phyloP scores from a whole-genome alignment of 2,797 vertebrate species.

The Selene dorsalis region DNA sequence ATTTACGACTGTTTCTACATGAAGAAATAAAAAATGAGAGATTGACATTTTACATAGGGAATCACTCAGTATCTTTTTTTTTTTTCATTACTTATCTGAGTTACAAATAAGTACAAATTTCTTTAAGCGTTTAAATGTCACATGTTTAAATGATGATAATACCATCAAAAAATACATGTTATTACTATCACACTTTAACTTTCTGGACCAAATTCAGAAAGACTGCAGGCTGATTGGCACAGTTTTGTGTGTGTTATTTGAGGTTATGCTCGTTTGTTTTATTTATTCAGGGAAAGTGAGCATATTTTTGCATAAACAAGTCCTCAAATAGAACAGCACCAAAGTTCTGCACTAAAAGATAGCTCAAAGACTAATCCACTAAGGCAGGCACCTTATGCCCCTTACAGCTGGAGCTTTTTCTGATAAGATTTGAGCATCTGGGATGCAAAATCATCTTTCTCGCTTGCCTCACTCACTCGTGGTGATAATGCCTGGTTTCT shows the following conservation, averaged over 20 bases:
- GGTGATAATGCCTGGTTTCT: conserved; percentile 3
- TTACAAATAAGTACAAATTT: background rate
- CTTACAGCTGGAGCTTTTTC: conserved; percentile 28
- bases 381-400: background rate
- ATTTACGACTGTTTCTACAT: conserved; percentile 10
- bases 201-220: background rate
- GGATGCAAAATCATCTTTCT: conserved; percentile 17
- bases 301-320: conserved; percentile 21
- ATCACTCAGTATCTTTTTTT: background rate
- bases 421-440: conserved; percentile 22
- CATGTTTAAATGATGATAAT: background rate
- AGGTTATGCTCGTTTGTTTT: background rate
- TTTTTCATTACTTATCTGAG: background rate
- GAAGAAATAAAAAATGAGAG: background rate
- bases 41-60: background rate
- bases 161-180: background rate
- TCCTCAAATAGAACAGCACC: background rate
- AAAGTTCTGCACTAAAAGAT: conserved; percentile 3
- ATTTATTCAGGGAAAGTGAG: conserved; percentile 10
- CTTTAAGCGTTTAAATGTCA: background rate
- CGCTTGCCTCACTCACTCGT: conserved; percentile 8
- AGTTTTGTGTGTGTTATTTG: background rate
- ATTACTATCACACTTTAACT: background rate
- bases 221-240: conserved; percentile 1
- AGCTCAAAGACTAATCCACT: conserved; percentile 18